phyloP scores from a whole-genome alignment of 1,140 invertebrate species.

The Microvelia longipes region DNA sequence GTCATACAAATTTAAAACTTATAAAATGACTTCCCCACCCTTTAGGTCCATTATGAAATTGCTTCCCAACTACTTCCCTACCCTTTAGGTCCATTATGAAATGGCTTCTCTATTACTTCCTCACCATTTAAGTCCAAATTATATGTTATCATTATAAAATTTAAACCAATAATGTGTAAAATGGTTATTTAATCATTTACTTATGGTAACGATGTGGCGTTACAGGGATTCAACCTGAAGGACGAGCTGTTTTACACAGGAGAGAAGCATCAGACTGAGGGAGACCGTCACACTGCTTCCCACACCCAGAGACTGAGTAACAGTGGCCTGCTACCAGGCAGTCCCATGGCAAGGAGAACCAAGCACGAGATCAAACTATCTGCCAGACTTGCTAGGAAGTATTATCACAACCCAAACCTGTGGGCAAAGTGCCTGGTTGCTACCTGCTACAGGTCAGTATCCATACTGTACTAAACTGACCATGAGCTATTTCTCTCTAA shows the following conservation, averaged over 20 bases:
- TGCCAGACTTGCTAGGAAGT: slow-evolving; percentile 69
- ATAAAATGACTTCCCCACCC: too few species aligned
- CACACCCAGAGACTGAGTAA: slow-evolving; percentile 5
- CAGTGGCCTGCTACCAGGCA: slow-evolving; percentile 46
- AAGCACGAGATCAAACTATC: slow-evolving; percentile 88
- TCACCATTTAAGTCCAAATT: too few species aligned
- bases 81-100: too few species aligned
- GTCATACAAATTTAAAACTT: too few species aligned
- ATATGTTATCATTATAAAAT: too few species aligned
- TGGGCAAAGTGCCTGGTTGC: slow-evolving; percentile 85
- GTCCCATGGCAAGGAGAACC: slow-evolving; percentile 78
- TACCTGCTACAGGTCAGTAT: slow-evolving; percentile 50
- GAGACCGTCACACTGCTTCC: slow-evolving; percentile 17
- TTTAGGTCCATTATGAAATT: too few species aligned
- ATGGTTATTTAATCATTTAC: too few species aligned
- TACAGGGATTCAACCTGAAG: neutral
- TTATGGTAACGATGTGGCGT: too few species aligned
- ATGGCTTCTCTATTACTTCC: too few species aligned
- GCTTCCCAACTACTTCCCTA: too few species aligned
- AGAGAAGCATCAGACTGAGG: slow-evolving; percentile 6
- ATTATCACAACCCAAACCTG: slow-evolving; percentile 49
- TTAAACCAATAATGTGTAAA: too few species aligned
- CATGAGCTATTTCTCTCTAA: neutral
- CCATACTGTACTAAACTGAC: too few species aligned
- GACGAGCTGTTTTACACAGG: slow-evolving; percentile 5